Base-by-base conservation (phyloP, 2,797 vertebrate species). In the Enteromius argenteus region DNA sequence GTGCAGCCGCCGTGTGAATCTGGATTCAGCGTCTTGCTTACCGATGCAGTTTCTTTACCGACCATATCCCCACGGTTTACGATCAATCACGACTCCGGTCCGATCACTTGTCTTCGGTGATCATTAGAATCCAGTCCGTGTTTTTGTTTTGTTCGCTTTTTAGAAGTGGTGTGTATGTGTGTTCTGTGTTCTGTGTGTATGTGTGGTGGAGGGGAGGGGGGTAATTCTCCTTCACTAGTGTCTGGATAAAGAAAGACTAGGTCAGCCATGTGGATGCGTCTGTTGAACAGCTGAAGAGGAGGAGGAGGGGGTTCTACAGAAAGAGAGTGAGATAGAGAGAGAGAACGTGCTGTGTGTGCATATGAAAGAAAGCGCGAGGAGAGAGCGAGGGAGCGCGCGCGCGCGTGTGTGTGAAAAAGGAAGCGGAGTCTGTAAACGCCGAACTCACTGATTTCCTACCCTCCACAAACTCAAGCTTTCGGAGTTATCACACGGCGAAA, bases 181-280 rank as follows among this genome's bases (percentile, higher is more conserved):
- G 64, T 6, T 87, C n/a, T n/a, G n/a, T n/a, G n/a, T n/a, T n/a
- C 62, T 64, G 62, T 30, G 51, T 67, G 17, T 71, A 3, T 68
- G 81, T 32, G 75, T 60, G 72, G 69, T 89, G 49, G 72, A 91
- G 92, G 91, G 89, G 90, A 84, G 90, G 89, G 87, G 90, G 91
- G 93, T 94, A 91, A 94, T 94, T 94, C 93, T 95, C 93, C 93
- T 90, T 92, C 93, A 93, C 93, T 93, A 94, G 93, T 94, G 95
- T 93, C 92, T 95, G 95, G 94, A 94, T 94, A 95, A 95, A 95
- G 93, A 91, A 94, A 93, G 96, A 96, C 95, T 95, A 94, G 96
- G 95, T 96, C 96, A 93, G 96, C 96, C 96, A 96, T 96, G 97
- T 96, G 97, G 95, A 96, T 94, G 95, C 93, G 96, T 95, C 94